These are phyloP conservation scores for Ictalurus furcatus DNA, from an alignment of 2,113 vertebrate species.

Conservation along the genomic window DNA sequence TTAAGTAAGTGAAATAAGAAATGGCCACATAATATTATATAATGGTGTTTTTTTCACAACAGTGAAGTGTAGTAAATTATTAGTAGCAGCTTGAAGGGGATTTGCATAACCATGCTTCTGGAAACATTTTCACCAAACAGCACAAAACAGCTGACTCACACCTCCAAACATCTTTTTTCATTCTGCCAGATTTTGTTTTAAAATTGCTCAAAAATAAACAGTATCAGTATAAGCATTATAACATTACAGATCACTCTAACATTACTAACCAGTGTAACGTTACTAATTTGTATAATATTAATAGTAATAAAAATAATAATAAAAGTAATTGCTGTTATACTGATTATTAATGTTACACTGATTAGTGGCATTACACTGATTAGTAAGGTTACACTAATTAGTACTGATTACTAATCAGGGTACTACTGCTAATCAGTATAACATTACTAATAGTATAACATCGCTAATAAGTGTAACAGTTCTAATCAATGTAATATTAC, in stretches of 20 bases:
- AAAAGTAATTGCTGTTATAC: neutral
- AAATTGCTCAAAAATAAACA: neutral
- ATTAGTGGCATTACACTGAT: neutral
- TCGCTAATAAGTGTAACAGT: too few relatives aligned
- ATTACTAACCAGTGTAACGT: neutral
- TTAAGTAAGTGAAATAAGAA: neutral
- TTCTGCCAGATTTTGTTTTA: conserved; percentile 8
- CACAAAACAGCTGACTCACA: conserved; percentile 9
- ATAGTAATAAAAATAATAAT: neutral
- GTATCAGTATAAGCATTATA: neutral
- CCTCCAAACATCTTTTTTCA: conserved; percentile 12
- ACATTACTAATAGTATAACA: too few relatives aligned
- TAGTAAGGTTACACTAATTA: neutral
- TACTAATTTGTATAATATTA: neutral
- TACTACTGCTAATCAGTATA: neutral
- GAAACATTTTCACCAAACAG: conserved; percentile 3
- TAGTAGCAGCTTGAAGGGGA: neutral
- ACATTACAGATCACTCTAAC: neutral
- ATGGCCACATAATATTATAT: neutral
- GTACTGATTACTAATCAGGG: neutral
- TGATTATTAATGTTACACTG: neutral
- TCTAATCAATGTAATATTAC: too few relatives aligned
- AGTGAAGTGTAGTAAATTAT: neutral
- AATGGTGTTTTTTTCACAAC: neutral
- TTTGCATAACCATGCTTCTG: neutral